Base-by-base conservation (phyloP, 2,888 invertebrate species). In the Aelia acuminata region DNA sequence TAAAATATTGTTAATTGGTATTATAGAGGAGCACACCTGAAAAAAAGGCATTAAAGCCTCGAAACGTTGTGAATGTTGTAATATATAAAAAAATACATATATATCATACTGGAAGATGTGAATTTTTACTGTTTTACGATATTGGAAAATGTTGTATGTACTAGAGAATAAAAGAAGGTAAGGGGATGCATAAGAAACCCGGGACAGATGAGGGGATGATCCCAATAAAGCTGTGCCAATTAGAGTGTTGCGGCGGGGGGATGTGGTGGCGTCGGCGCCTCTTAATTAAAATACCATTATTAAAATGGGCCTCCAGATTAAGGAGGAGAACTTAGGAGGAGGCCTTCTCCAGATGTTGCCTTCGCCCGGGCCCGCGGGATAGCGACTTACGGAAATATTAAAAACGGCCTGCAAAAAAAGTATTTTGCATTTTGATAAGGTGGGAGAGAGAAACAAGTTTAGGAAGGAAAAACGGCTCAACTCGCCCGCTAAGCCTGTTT, bases 401-500 rank as follows among this genome's bases (percentile, higher is more conserved):
- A 90, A 90, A 89, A 90, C 88, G 89, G 70, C 49, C 84, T 63
- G 70, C 57, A 86, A 90, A 90, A 90, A 89, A 90, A 90, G 90
- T 90, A 88, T 90, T 90, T 90, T 90, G 90, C 90, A 90, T 90
- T 90, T 90, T 90, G 90, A 90, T 90, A 90, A 90, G 90, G 90
- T 90, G 89, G 89, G 88, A 88, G 90, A 90, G 89, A 90, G 90
- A 90, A 90, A 90, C 90, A 90, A 90, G 89, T 90, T 90, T 90
- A 89, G 89, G 89, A 88, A 47, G 89, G 89, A 89, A 89, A 89
- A 89, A 89, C 86, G 84, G 48, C 48, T 88, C 89, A 90, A 88
- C 87, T 90, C 43, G 80, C 89, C 87, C 87, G 89, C 89, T 90
- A 90, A 90, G 90, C 88, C 90, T 63, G 89, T 90, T 89, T 90